Percentiles rank a stretch among this genome's conserved stretches.
phyloP scores from a whole-genome alignment of 2,888 invertebrate genomes.

The Arrhopalites spinosus region DNA sequence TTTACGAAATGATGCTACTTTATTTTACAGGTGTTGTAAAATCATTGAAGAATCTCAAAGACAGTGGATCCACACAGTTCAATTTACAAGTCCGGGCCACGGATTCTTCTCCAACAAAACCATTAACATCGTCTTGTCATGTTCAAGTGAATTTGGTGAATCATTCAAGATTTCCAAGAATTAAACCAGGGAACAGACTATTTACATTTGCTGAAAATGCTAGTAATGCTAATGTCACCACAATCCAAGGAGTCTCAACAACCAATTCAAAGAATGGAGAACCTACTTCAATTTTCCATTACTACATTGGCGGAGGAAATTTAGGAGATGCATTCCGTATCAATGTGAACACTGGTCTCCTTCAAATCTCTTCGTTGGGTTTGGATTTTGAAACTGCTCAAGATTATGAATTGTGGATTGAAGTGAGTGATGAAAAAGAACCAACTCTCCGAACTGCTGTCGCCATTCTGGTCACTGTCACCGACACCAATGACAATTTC shows the following conservation, averaged over 20 bases:
- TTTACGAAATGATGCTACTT: too few species aligned
- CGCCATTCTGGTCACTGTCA: conserved; percentile 82
- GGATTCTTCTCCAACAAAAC: conserved; percentile 72
- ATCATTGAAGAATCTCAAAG: conserved; percentile 70
- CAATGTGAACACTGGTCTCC: conserved; percentile 77
- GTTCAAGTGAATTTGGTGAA: conserved; percentile 78
- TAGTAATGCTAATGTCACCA: conserved; percentile 57
- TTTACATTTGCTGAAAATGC: conserved; percentile 82
- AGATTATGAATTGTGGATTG: conserved; percentile 88
- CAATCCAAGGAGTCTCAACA: conserved; percentile 33
- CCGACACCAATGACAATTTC: conserved; percentile 90
- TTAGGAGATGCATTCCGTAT: conserved; percentile 83
- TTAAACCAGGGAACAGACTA: conserved; percentile 62
- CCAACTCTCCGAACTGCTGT: conserved; percentile 80
- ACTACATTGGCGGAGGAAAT: conserved; percentile 92
- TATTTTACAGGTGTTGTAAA: conserved; percentile 93
- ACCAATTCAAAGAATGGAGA: not conserved
- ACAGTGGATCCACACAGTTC: conserved; percentile 62
- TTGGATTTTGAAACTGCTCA: conserved; percentile 84
- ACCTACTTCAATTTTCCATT: conserved; percentile 65
- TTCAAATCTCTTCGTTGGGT: conserved; percentile 77
- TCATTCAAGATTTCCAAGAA: conserved; percentile 78
- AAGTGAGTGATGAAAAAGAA: conserved; percentile 82
- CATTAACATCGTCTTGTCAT: conserved; percentile 74
- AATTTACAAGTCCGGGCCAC: conserved; percentile 77